Conservation (phyloP, 1,140 invertebrate species). For the Doryteuthis pealeii region DNA sequence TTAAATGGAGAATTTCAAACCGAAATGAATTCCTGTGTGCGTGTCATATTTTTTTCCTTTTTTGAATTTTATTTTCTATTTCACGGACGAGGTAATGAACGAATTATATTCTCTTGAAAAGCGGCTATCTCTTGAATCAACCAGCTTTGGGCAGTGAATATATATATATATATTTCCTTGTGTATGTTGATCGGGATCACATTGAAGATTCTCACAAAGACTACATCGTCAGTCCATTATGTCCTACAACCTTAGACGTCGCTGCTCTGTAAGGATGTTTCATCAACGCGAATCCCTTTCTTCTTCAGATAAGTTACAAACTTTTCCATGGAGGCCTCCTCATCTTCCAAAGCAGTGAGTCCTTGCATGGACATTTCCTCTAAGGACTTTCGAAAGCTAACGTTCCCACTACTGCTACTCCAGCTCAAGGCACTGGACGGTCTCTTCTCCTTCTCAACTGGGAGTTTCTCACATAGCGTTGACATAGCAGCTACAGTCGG, state of each 20-base stretch:
- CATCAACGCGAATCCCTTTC: background rate
- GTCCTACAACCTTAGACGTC: background rate
- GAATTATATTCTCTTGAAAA: background rate
- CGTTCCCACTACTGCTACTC: slow-evolving; percentile 4
- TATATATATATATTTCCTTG: background rate
- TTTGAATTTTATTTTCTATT: no score
- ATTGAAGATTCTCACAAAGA: background rate
- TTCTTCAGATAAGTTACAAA: background rate
- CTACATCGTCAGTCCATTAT: background rate
- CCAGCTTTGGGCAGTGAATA: background rate
- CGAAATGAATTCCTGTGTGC: no score
- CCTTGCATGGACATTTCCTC: slow-evolving; percentile 1
- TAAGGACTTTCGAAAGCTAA: background rate
- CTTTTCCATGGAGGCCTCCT: background rate
- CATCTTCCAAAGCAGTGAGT: background rate
- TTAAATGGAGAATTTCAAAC: no score
- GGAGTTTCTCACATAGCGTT: no score
- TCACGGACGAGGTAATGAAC: no score
- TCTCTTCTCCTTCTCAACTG: no score
- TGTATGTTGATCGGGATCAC: background rate
- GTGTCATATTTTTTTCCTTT: no score
- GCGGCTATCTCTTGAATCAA: background rate
- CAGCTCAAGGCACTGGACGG: background rate
- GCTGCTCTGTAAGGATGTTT: background rate
- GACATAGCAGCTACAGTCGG: no score